Base-by-base conservation (phyloP, 2,888 invertebrate genomes). In the Venustoraphidia nigricollis region DNA sequence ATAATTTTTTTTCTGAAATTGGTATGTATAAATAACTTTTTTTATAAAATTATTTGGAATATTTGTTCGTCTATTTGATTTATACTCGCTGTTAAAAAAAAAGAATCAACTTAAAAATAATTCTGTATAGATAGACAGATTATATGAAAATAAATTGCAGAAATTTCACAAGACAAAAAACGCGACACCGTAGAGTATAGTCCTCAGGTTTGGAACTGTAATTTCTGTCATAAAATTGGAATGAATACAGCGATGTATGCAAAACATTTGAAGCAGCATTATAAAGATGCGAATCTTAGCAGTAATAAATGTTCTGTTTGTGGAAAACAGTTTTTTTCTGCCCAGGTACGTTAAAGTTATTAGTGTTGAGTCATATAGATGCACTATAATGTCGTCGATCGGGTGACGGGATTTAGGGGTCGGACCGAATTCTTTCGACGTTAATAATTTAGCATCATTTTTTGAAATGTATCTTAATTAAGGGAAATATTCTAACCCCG, bases 201-300 rank as follows among this genome's bases (percentile, higher is more conserved):
- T 36, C 55, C 60, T 42, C 60, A 61, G n/a, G 60, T 57, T 17
- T 71, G 71, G 71, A 64, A 58, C 27, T 71, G 71, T 52, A 64
- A 64, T 53, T 64, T 68, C 54, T 71, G 71, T 55, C 62, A 64
- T n/a, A 58, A 59, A 38, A 55, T 63, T 8, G 65, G 67, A 47
- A 58, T 54, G 27, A 62, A 63, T 49, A 60, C 70, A 8, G 61
- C 62, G 34, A 56, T 57, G 37, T 70, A 68, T 59, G 68, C 70
- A 3, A 58, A 58, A 45, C 71, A 71, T 56, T 57, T 70, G 39
- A 59, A 66, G 51, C 60, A 62, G 34, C 70, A 70, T 57, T 69
- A 68, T 53, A 58, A 58, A 47, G 55, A 47, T 27, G 14, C 43
- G n/a, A 37, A 55, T 11, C 45, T 56, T 36, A 50, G 55, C 9